Percentiles rank a stretch among this genome's conserved stretches.
These are phyloP conservation scores for Embiotoca jacksoni DNA, from an alignment of 2,113 vertebrate genomes.

Conservation along the genomic window DNA sequence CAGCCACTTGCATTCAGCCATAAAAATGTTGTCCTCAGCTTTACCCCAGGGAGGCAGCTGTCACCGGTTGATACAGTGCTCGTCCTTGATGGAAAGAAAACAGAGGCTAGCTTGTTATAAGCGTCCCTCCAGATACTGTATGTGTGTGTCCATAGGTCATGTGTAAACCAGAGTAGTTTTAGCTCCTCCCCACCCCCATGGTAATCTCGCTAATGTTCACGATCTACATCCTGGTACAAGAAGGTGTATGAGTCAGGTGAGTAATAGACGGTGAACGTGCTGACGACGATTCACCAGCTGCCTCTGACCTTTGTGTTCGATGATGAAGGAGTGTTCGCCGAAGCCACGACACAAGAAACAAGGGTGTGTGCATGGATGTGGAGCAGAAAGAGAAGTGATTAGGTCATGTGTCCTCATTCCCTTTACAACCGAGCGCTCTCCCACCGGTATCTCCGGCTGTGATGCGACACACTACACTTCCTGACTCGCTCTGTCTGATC, in stretches of 20 bases:
- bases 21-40: conserved; percentile 40
- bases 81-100: conserved; percentile 29
- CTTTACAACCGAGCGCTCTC: background rate
- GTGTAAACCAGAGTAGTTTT: background rate
- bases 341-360: conserved; percentile 17
- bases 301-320: conserved; percentile 50
- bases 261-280: background rate
- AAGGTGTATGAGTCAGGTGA: background rate
- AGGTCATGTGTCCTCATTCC: conserved; percentile 10
- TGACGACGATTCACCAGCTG: background rate
- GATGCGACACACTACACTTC: conserved; percentile 27
- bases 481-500: background rate
- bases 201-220: background rate
- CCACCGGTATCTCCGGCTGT: conserved; percentile 21
- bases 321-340: background rate
- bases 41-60: background rate
- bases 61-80: conserved; percentile 35
- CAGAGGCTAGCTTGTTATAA: conserved; percentile 27
- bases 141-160: background rate
- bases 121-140: conserved; percentile 5
- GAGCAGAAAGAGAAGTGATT: conserved; percentile 24
- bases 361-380: conserved; percentile 27
- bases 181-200: background rate
- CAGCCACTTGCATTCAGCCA: conserved; percentile 29
- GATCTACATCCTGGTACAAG: background rate